These are phyloP conservation scores for Poecile atricapillus DNA, from an alignment of 2,113 vertebrate species.

Conservation along the genomic window DNA sequence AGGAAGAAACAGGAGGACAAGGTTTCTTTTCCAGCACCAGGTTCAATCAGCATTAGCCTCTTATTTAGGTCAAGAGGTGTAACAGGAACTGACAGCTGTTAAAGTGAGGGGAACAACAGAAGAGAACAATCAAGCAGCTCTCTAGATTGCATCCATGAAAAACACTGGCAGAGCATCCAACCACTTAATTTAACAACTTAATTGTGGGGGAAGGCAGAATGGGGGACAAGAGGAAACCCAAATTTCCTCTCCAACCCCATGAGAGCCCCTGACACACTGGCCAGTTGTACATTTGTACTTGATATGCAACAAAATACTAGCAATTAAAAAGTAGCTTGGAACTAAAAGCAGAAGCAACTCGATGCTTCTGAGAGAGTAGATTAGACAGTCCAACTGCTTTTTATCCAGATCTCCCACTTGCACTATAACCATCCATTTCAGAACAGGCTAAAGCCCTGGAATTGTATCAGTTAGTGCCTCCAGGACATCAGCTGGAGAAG, in stretches of 20 bases:
- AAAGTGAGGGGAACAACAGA: constrained; percentile 24
- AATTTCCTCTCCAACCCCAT: neutral
- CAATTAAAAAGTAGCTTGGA: constrained; percentile 51
- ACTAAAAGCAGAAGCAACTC: neutral
- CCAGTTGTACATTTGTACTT: neutral
- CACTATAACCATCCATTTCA: neutral
- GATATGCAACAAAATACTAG: neutral
- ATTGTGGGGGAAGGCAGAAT: neutral
- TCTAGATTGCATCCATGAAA: neutral
- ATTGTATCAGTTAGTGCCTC: neutral
- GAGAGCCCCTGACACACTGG: constrained; percentile 12
- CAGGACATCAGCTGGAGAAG: neutral
- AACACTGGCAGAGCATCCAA: neutral
- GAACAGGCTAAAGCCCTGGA: neutral
- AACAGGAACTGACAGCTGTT: constrained; percentile 55
- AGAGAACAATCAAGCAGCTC: constrained; percentile 6
- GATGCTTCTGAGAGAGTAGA: neutral
- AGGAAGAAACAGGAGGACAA: neutral
- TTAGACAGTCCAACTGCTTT: neutral
- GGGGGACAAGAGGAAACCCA: neutral
- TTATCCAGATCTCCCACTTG: neutral
- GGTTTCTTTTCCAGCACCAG: constrained; percentile 58
- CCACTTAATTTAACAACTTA: neutral
- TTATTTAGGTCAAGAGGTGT: constrained; percentile 24
- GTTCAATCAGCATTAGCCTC: constrained; percentile 1